These are phyloP conservation scores for Lamprologus ornatipinnis DNA, from an alignment of 2,113 vertebrate genomes.

Conservation along the genomic window DNA sequence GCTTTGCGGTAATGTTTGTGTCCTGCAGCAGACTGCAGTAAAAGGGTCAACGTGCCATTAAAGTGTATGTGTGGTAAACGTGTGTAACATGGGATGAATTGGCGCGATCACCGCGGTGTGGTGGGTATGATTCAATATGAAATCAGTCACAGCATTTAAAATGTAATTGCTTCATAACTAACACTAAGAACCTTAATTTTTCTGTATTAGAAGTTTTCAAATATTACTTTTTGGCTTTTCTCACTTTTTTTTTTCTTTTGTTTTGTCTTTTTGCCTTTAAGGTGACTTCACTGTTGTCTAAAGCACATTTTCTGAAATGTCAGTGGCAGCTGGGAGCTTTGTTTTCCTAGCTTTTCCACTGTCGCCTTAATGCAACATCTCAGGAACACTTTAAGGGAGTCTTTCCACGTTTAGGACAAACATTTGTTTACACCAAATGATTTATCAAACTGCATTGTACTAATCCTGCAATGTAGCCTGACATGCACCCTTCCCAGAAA, in stretches of 20 bases:
- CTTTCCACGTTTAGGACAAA: neutral
- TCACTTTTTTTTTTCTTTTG: rapidly evolving
- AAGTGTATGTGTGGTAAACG: neutral
- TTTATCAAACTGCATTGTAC: neutral
- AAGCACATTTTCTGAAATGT: neutral
- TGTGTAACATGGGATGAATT: neutral
- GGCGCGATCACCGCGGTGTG: neutral
- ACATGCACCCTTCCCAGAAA: neutral
- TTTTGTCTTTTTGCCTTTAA: neutral
- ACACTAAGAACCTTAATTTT: neutral
- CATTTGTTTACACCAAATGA: neutral
- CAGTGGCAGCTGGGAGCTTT: neutral
- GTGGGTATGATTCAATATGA: neutral
- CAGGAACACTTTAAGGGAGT: neutral
- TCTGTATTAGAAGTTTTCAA: neutral
- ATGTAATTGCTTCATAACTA: neutral
- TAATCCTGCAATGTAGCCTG: neutral
- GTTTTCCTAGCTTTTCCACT: neutral
- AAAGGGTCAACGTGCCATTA: neutral
- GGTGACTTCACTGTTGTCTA: neutral
- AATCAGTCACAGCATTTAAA: neutral
- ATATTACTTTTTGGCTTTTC: neutral
- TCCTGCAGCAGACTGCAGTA: neutral
- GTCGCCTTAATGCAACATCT: neutral
- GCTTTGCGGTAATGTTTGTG: neutral